Evolutionary conservation across 2,797 vertebrate species (phyloP).

Genomic region (Hoplostethus atlanticus): DNA sequence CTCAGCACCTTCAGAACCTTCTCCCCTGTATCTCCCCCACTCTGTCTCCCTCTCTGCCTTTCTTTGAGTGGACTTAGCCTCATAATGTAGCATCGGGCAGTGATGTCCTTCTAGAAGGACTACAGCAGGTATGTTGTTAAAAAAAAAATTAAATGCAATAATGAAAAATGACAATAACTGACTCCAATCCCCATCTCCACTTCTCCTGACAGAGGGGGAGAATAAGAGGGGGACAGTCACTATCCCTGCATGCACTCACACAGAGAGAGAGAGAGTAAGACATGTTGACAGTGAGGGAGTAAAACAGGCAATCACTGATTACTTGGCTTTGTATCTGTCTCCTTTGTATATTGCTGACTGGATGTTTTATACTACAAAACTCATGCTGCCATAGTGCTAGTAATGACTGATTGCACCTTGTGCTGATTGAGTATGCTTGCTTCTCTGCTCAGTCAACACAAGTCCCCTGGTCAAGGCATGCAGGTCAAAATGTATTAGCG

Average conservation of each 20-base stretch:
- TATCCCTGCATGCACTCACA: background rate
- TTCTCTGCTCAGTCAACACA: too few relatives aligned
- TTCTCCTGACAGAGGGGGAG: conserved; percentile 65
- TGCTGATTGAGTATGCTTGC: background rate
- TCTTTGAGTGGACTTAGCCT: background rate
- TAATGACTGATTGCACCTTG: background rate
- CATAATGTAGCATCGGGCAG: background rate
- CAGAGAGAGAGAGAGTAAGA: background rate
- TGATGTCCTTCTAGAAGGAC: conserved; percentile 7
- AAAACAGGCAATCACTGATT: too few relatives aligned
- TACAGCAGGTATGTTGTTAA: background rate
- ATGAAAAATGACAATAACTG: conserved; percentile 2
- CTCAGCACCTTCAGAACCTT: too few relatives aligned
- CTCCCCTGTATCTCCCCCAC: background rate
- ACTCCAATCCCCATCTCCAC: conserved; percentile 64
- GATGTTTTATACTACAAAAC: background rate
- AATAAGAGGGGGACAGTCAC: conserved; percentile 1
- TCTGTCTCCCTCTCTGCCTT: conserved; percentile 8
- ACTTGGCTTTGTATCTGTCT: too few relatives aligned
- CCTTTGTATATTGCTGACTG: too few relatives aligned
- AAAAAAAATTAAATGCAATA: conserved; percentile 1
- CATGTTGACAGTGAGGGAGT: background rate
- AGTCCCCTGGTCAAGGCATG: too few relatives aligned
- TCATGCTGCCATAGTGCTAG: background rate
- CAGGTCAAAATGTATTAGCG: too few relatives aligned